Percentiles rank a stretch among this genome's conserved stretches.
phyloP scores from a whole-genome alignment of 2,113 vertebrate genomes.

The Paramisgurnus dabryanus region DNA sequence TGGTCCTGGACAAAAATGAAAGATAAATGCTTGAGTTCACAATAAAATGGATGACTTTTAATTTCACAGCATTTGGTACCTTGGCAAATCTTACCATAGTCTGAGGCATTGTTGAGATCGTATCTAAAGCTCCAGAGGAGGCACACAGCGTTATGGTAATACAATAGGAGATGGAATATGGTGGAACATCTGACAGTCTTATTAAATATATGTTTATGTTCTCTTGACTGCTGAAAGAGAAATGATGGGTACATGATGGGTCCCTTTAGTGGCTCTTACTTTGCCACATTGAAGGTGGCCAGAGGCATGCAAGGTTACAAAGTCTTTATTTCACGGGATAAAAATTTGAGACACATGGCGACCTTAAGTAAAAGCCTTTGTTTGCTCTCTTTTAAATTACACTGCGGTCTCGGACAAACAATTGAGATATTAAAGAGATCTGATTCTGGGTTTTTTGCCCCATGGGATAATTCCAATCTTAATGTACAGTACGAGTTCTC shows the following conservation, averaged over 20 bases:
- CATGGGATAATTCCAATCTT: not conserved
- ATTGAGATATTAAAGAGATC: not conserved
- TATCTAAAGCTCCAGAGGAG: no score
- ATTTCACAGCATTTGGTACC: not conserved
- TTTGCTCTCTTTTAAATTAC: not conserved
- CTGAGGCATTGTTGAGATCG: not conserved
- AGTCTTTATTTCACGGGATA: not conserved
- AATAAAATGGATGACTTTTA: no score
- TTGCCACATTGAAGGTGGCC: no score
- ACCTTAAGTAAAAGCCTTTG: not conserved
- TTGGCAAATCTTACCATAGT: not conserved
- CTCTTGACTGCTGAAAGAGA: no score
- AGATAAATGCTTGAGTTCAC: no score
- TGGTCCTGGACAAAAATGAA: no score
- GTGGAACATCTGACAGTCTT: not conserved
- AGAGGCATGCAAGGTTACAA: not conserved
- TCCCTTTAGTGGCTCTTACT: no score
- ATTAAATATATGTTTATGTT: not conserved
- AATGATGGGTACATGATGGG: no score
- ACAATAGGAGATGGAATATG: no score
- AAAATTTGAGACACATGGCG: not conserved
- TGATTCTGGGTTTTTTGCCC: not conserved
- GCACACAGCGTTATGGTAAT: no score
- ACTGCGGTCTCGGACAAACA: not conserved
- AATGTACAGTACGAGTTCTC: slow-evolving; percentile 15